Conservation (phyloP, 2,797 vertebrate genomes). For the Arnoldichthys spilopterus region DNA sequence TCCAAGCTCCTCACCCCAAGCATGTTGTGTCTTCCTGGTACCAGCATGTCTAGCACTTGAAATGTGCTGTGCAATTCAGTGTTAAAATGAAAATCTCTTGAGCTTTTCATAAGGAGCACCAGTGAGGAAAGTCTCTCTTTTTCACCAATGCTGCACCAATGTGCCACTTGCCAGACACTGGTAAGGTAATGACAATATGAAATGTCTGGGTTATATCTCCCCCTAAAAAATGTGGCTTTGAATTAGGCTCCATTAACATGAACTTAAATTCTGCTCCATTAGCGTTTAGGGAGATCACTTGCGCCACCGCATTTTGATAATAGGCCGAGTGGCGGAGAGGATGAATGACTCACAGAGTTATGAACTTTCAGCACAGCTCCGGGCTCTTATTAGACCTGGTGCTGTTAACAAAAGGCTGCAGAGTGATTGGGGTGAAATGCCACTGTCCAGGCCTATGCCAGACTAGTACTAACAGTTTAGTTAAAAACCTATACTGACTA, state of each 20-base stretch:
- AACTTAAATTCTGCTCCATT: slow-evolving; percentile 42
- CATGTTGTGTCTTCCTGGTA: background rate
- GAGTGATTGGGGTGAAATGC: slow-evolving; percentile 18
- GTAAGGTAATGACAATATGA: slow-evolving; percentile 1
- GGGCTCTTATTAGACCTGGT: slow-evolving; percentile 18
- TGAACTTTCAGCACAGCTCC: slow-evolving; percentile 38
- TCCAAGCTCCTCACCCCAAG: background rate
- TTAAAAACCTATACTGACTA: no score
- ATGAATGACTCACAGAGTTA: slow-evolving; percentile 20
- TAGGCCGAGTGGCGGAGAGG: background rate
- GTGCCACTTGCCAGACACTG: background rate
- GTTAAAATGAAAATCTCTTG: background rate
- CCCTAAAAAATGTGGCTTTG: slow-evolving; percentile 15
- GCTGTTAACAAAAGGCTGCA: slow-evolving; percentile 10
- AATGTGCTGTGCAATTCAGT: no score
- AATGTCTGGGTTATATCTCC: slow-evolving; percentile 27
- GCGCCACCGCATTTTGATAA: slow-evolving; percentile 16
- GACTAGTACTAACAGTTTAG: background rate
- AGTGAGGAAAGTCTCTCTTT: slow-evolving; percentile 1
- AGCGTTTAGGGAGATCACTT: slow-evolving; percentile 31
- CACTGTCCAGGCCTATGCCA: slow-evolving; percentile 22
- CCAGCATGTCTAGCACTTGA: slow-evolving; percentile 4
- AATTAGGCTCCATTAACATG: slow-evolving; percentile 26
- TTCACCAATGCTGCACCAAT: slow-evolving; percentile 5
- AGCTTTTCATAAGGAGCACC: slow-evolving; percentile 3